Evolutionary conservation across 2,113 vertebrate genomes (phyloP).

Genomic region (Miniopterus natalensis): DNA sequence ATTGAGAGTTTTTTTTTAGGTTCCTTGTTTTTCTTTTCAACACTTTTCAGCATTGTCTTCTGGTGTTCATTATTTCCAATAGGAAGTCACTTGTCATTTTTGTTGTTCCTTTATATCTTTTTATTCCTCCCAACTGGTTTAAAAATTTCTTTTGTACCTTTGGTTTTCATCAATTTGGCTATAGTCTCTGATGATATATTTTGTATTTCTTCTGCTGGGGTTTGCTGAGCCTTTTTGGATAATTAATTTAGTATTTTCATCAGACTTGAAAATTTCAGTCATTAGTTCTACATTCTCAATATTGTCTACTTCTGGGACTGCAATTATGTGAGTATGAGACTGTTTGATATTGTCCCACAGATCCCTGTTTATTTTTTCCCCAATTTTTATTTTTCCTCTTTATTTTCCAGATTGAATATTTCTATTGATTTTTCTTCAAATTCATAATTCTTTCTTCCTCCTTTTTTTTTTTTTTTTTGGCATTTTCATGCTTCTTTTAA

Average conservation of each 20-base stretch:
- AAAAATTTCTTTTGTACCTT: neutral
- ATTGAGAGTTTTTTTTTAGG: neutral
- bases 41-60: neutral
- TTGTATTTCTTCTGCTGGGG: slow-evolving; percentile 2
- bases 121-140: neutral
- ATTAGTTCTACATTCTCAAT: neutral
- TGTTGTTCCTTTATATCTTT: neutral
- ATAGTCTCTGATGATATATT: neutral
- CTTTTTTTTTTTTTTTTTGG: neutral
- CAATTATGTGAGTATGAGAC: neutral
- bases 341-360: neutral
- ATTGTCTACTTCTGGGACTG: neutral
- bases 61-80: neutral
- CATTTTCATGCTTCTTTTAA: neutral
- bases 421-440: neutral
- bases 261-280: neutral
- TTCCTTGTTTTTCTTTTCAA: neutral
- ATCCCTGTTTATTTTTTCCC: neutral
- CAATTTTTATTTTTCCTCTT: neutral
- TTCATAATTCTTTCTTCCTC: neutral
- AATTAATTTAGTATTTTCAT: neutral
- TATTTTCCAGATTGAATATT: neutral
- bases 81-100: neutral
- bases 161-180: neutral
- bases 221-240: neutral